Evolutionary conservation across 2,113 vertebrate genomes (phyloP), one percentile per base, ranked within the genome.

Genomic region (Anthoscopus minutus): DNA sequence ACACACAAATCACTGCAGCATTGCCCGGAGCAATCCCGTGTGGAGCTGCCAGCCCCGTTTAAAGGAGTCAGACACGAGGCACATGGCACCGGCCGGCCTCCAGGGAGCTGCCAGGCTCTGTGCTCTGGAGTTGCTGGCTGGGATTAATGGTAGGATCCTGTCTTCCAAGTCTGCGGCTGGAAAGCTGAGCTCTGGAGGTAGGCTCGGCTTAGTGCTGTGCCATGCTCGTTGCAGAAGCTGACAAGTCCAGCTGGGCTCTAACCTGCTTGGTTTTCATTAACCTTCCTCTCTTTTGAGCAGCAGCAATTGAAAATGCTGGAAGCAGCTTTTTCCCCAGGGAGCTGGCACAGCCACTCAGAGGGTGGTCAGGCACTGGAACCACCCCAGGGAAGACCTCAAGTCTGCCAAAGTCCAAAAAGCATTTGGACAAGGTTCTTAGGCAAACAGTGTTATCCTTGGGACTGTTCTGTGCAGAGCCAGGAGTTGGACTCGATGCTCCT

Each of bases 1-100:
- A 64, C 56, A 56, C 19, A 50, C 4, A 70, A 51, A 45, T 50
- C 28, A 10, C n/a, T 9, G 44, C 4, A 0, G 22, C 0, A 0
- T 8, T 47, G 25, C 67, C 62, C 47, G 66, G 58, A 60, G 53
- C 8, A 6, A 40, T 53, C 58, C 86, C 5, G 2, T 13, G 5
- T 3, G 8, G 61, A 70, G 76, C 57, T 93, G 70, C 92, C 94
- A 96, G 22, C 53, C n/a, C 69, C 0, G 2, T 42, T 71, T 73
- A 88, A 92, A 92, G 70, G 33, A 91, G 78, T 69, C 37, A 45
- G 82, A 86, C 27, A 2, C 3, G 8, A 86, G 17, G 14, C 53
- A 92, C 83, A 28, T 65, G 44, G 45, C 69, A 73, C 35, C 3
- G 0, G 18, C 1, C 0, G 3, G 38, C 35, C 58, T 78, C 64